Evolutionary conservation across 2,113 vertebrate species (phyloP), one percentile per base, ranked within the genome.

Genomic region (Solenodon paradoxus): DNA sequence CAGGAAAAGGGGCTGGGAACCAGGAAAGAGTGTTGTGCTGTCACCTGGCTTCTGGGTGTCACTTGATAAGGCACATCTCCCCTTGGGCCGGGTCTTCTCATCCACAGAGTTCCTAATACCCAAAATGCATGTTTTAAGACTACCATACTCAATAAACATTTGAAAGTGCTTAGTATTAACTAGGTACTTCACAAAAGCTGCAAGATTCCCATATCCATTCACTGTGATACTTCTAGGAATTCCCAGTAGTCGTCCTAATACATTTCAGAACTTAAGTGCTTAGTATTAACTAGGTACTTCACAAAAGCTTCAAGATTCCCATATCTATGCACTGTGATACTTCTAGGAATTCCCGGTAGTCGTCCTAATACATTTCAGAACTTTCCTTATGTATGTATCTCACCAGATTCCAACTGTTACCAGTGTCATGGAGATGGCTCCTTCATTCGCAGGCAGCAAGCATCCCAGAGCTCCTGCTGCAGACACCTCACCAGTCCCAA

Each of bases 381-480:
- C 40, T 13, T 15, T 13, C 38, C 51, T 26, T 2, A 3, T n/a
- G 35, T 17, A 28, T 28, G 1, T 5, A 26, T 26, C 22, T 80
- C 15, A 5, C 30, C 0, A 0, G 32, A 30, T 55, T 63, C 0
- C 42, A n/a, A n/a, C n/a, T 42, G 53, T 9, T 2, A 28, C 17
- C 32, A 3, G 75, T 2, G 20, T 16, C 30, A 13, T 24, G 5
- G 2, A 0, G 0, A 0, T 28, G 8, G 19, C 20, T 22, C 35
- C 15, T 68, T 61, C 45, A 1, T 40, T 68, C 30, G 17, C n/a
- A 20, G 19, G 63, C 51, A 22, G 20, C 51, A 42, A 35, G 20
- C 24, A 5, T 2, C 15, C 30, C 28, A 24, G 13, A 11, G 20
- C 2, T 4, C 49, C 51, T 7, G 13, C 32, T 40, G 16, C 0